Base-by-base conservation (phyloP, 2,113 vertebrate species). In the Oncorhynchus kisutch region DNA sequence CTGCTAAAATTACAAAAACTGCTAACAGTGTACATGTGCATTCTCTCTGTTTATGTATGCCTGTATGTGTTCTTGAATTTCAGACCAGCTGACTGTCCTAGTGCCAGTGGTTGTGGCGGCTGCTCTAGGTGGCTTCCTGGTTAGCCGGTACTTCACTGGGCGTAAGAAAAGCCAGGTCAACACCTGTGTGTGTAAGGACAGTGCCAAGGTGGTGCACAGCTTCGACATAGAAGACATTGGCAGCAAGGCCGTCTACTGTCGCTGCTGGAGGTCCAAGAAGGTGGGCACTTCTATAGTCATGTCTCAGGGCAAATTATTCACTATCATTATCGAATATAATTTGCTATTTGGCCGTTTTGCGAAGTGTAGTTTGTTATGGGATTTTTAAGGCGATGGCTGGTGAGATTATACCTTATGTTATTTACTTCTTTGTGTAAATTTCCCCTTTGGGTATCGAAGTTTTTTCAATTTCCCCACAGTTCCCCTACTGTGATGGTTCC, bases 191-290 rank as follows among this genome's bases (percentile, higher is more conserved):
- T 87, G 73, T 77, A 95, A 94, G 87, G 92, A 94, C 80, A 92
- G 90, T 67, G 81, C 92, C 76, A 93, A 94, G 80, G 93, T 95
- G 81, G 92, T 94, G 67, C 92, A 95, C 90, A 93, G 91, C 88
- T 93, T 93, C 1, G 92, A 95, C 85, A 89, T 94, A 67, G 94
- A 95, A 81, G 94, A 95, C 83, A 90, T 95, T 4, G 88, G 85
- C 78, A 84, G 83, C 80, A 94, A 94, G 82, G 93, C 91, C 0
- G 91, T 93, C 57, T 95, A 92, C 90, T 95, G 94, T 79, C 91
- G 94, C 85, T 95, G 94, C 86, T 95, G 94, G 94, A 94, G 90
- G 82, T 94, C 94, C 27, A 92, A 93, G 76, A 94, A 93, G 92
- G 94, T 94, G 62, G 67, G 85, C n/a, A 25, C 4, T 22, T n/a